Percentiles rank a stretch among this genome's conserved stretches.
Conservation (phyloP, 2,113 vertebrate species). For the Tor tambroides region DNA sequence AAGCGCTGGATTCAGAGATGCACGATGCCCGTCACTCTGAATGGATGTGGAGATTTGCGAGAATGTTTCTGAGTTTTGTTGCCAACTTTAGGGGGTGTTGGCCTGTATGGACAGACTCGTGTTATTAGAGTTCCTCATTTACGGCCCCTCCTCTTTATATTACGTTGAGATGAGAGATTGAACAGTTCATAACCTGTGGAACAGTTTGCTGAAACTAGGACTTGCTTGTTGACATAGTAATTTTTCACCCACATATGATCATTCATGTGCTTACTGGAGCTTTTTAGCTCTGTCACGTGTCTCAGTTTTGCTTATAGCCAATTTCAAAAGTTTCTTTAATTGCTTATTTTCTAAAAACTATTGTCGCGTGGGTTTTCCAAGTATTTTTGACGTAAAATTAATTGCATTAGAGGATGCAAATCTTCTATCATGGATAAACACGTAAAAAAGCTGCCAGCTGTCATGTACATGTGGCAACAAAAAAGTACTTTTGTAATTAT, state of each 20-base stretch:
- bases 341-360: not conserved
- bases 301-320: not conserved
- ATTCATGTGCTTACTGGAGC: not conserved
- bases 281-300: not conserved
- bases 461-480: not conserved
- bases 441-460: no score
- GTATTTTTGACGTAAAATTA: no score
- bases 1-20: not conserved
- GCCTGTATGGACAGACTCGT: not conserved
- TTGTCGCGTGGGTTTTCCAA: no score
- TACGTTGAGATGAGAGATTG: not conserved
- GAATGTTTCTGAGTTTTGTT: conserved; percentile 19
- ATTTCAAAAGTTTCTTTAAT: not conserved
- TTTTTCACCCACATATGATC: not conserved
- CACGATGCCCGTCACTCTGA: not conserved
- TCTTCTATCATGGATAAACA: no score
- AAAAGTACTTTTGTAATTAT: not conserved
- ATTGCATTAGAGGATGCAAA: no score
- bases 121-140: conserved; percentile 54
- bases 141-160: conserved; percentile 26
- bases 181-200: not conserved
- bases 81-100: conserved; percentile 36
- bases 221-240: not conserved
- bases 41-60: not conserved
- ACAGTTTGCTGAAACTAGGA: not conserved